phyloP scores from a whole-genome alignment of 2,113 vertebrate genomes.

The Ailuropoda melanoleuca region DNA sequence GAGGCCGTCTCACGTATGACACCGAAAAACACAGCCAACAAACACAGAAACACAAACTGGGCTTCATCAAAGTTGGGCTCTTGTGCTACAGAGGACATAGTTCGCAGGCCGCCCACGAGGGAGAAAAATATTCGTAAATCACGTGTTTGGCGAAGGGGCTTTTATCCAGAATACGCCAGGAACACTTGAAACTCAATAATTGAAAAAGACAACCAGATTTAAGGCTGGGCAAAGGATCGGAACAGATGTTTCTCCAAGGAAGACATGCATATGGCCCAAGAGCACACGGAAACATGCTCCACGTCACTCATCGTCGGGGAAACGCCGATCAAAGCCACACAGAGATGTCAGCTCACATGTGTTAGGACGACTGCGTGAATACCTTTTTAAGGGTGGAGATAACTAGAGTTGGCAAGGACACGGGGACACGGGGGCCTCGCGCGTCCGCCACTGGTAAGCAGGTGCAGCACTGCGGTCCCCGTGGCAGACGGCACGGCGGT shows the following conservation, averaged over 20 bases:
- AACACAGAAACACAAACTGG: not conserved
- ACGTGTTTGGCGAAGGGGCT: not conserved
- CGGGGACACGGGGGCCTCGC: not conserved
- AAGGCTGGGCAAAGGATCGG: not conserved
- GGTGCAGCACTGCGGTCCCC: fast-evolving
- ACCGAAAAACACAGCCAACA: too few species aligned
- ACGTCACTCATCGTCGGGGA: fast-evolving
- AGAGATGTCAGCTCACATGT: not conserved
- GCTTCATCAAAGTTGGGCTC: too few species aligned
- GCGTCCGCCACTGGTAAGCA: not conserved
- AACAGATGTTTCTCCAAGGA: not conserved
- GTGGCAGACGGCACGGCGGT: not conserved
- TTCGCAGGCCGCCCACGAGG: too few species aligned
- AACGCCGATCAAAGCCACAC: not conserved
- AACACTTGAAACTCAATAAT: not conserved
- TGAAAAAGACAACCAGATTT: too few species aligned
- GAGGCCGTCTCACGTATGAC: not conserved
- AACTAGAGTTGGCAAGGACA: not conserved
- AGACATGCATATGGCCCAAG: not conserved
- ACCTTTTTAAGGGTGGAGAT: not conserved
- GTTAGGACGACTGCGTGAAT: fast-evolving
- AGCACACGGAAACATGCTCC: not conserved
- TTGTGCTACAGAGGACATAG: not conserved
- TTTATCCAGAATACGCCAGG: not conserved
- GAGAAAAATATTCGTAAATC: not conserved